Conservation (phyloP, 2,888 invertebrate genomes). For the Polylopha cassiicola region DNA sequence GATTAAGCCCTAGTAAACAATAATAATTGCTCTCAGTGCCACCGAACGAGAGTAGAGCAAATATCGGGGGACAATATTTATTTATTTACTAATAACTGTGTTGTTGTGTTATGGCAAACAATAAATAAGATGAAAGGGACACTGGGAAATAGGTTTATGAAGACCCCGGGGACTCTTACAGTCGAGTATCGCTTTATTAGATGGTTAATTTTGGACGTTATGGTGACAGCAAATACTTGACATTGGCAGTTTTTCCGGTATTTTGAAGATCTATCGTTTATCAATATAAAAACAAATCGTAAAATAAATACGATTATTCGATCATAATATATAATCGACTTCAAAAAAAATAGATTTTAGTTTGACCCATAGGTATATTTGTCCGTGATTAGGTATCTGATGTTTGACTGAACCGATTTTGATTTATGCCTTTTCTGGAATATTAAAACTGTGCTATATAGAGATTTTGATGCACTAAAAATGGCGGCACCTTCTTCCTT, state of each 20-base stretch:
- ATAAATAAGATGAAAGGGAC: constrained; percentile 70
- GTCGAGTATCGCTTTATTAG: constrained; percentile 21
- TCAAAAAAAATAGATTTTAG: too few species aligned
- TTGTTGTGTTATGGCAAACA: constrained; percentile 54
- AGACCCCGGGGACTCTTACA: constrained; percentile 53
- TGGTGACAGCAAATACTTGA: constrained; percentile 6
- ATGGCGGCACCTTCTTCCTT: neutral
- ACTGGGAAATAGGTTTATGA: constrained; percentile 71
- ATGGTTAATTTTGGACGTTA: constrained; percentile 20
- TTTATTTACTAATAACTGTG: constrained; percentile 73
- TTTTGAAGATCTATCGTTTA: neutral
- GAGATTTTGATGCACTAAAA: too few species aligned
- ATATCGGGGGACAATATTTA: constrained; percentile 69
- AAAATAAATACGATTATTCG: too few species aligned
- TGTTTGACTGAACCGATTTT: too few species aligned
- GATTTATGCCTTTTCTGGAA: too few species aligned
- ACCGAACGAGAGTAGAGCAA: constrained; percentile 56
- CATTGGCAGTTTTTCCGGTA: too few species aligned
- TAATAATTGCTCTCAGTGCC: constrained; percentile 63
- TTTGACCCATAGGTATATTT: too few species aligned
- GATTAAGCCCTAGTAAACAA: constrained; percentile 52
- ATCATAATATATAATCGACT: too few species aligned
- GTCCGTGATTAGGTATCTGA: too few species aligned
- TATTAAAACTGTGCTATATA: too few species aligned
- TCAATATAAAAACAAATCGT: too few species aligned